Evolutionary conservation across 2,797 vertebrate species (phyloP), one percentile per base, ranked within the genome.

Genomic region (Pachyuromys duprasi): DNA sequence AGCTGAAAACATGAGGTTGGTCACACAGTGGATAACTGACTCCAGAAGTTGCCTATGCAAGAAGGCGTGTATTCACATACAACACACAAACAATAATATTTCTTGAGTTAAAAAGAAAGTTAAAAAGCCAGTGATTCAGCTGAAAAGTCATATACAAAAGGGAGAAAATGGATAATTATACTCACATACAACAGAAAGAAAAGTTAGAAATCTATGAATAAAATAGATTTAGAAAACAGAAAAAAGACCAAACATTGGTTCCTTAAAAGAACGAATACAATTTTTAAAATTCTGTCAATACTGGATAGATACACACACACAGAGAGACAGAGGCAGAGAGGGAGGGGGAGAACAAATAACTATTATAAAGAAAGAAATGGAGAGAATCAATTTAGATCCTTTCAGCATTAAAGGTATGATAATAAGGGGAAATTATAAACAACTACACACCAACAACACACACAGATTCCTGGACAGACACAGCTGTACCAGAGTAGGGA

Each of bases 251-350:
- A 88, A 92, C 18, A 83, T 3, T 31, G 15, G 15, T 84, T 90
- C 65, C 86, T 86, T 92, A 18, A 76, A 93, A 88, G 88, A 6
- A 88, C 26, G 84, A 89, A 89, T 36, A 45, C 26, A 90, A n/a
- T 67, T 95, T 26, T 93, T 26, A 57, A 28, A 75, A 87, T 33
- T 20, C 15, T 90, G 24, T 55, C 20, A 75, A 72, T 84, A 90
- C 28, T 83, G 11, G 53, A 49, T 8, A 49, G 45, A 49, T 8
- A 49, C 49, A 49, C 49, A 49, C 49, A 49, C 49, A 49, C 8
- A 49, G 55, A 49, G 55, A 57, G 55, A 57, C 4, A 57, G 6
- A 45, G 18, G 70, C 14, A 78, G 9, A 78, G 82, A 26, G 26
- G 57, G 15, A 81, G 86, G 31, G 45, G 57, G 5, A 22, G 80